Evolutionary conservation across 2,113 vertebrate species (phyloP).

Genomic region (Anhinga rufa): DNA sequence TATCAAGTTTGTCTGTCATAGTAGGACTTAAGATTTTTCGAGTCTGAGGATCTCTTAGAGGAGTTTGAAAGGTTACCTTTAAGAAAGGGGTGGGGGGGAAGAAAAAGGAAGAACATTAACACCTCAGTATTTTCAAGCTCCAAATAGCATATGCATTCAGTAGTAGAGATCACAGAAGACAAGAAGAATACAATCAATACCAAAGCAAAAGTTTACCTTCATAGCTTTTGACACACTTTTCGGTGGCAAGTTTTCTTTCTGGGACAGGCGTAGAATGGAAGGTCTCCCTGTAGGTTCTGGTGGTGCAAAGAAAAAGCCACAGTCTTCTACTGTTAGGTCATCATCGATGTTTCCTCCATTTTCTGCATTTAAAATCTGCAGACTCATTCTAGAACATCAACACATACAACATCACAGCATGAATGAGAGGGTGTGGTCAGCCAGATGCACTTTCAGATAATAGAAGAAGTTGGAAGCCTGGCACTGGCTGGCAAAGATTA

Average conservation of each 20-base stretch:
- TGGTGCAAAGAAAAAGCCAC: constrained; percentile 73
- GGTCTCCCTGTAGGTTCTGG: constrained; percentile 79
- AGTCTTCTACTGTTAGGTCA: constrained; percentile 53
- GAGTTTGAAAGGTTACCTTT: constrained; percentile 94
- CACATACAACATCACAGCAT: background rate
- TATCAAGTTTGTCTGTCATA: constrained; percentile 55
- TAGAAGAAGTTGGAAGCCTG: background rate
- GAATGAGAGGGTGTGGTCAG: constrained; percentile 46
- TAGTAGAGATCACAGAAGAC: background rate
- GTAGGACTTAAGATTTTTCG: constrained; percentile 82
- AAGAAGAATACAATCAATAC: background rate
- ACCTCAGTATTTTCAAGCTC: background rate
- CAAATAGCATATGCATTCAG: background rate
- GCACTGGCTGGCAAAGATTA: background rate
- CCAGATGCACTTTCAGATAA: constrained; percentile 53
- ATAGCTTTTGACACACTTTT: constrained; percentile 68
- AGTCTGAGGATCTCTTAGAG: constrained; percentile 85
- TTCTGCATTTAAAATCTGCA: constrained; percentile 77
- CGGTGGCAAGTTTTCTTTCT: constrained; percentile 86
- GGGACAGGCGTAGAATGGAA: constrained; percentile 82
- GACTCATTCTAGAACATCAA: constrained; percentile 83
- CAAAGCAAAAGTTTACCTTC: constrained; percentile 68
- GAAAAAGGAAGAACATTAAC: background rate
- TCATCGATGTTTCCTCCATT: constrained; percentile 77
- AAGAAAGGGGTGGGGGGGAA: background rate